Conservation (phyloP, 2,113 vertebrate genomes). For the Gnathonemus echidnorhynchus region DNA sequence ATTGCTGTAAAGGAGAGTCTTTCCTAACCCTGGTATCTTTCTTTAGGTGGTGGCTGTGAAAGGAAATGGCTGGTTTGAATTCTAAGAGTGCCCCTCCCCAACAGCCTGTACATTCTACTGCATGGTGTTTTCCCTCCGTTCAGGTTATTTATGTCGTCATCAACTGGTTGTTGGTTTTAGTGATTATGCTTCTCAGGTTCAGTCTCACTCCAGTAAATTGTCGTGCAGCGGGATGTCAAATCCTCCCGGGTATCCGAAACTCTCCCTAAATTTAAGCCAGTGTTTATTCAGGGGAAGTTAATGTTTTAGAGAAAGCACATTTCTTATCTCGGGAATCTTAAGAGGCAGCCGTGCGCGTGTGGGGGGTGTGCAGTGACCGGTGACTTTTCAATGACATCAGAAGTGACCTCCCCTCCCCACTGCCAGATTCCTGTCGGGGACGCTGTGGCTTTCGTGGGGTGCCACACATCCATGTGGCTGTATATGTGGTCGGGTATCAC, state of each 20-base stretch:
- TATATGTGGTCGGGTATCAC: not conserved
- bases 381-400: not conserved
- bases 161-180: not conserved
- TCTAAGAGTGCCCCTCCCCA: too few species aligned
- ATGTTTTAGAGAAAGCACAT: not conserved
- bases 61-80: not conserved
- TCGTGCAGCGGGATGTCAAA: not conserved
- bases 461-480: too few species aligned
- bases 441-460: not conserved
- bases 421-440: not conserved
- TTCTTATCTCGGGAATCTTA: constrained; percentile 1
- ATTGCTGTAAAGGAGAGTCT: not conserved
- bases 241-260: not conserved
- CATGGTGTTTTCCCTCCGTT: not conserved
- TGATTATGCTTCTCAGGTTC: not conserved
- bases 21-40: not conserved
- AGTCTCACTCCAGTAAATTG: not conserved
- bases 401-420: not conserved
- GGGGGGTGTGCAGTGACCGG: not conserved
- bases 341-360: not conserved
- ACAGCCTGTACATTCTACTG: not conserved
- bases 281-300: not conserved
- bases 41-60: not conserved
- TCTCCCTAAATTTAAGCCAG: not conserved
- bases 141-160: not conserved